Conservation (phyloP, 2,113 vertebrate species). For the Pseudolaguvia tuberculata region DNA sequence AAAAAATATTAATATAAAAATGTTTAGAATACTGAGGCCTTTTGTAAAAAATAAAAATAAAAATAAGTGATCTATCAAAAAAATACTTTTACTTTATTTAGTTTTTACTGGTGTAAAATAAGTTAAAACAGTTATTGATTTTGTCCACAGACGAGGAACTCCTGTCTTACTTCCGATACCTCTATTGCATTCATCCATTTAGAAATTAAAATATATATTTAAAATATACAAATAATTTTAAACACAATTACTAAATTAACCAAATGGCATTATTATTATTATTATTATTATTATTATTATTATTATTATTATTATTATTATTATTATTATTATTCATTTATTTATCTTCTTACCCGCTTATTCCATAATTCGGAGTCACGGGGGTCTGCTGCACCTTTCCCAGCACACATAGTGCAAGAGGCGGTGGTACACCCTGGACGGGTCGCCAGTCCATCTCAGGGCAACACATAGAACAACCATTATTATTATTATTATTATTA, state of each 20-base stretch:
- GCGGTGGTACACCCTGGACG: too few relatives aligned
- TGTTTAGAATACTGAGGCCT: not conserved
- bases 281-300: not conserved
- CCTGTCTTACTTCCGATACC: not conserved
- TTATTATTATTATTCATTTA: not conserved
- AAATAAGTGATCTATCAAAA: not conserved
- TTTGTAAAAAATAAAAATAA: not conserved
- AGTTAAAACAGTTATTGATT: constrained; percentile 27
- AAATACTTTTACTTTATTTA: not conserved
- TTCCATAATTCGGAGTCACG: too few relatives aligned
- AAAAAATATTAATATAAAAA: not conserved
- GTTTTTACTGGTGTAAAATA: not conserved
- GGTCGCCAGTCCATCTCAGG: too few relatives aligned
- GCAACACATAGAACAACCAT: too few relatives aligned
- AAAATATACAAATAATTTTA: not conserved
- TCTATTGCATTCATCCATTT: not conserved
- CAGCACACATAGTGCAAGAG: too few relatives aligned
- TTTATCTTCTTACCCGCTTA: too few relatives aligned
- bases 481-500: not conserved
- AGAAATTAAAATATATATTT: not conserved
- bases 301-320: too few relatives aligned
- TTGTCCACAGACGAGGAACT: not conserved
- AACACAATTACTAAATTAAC: not conserved
- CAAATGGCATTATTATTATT: too few relatives aligned
- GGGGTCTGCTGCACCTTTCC: too few relatives aligned